phyloP scores from a whole-genome alignment of 2,113 vertebrate species.

The Sclerurus mexicanus region DNA sequence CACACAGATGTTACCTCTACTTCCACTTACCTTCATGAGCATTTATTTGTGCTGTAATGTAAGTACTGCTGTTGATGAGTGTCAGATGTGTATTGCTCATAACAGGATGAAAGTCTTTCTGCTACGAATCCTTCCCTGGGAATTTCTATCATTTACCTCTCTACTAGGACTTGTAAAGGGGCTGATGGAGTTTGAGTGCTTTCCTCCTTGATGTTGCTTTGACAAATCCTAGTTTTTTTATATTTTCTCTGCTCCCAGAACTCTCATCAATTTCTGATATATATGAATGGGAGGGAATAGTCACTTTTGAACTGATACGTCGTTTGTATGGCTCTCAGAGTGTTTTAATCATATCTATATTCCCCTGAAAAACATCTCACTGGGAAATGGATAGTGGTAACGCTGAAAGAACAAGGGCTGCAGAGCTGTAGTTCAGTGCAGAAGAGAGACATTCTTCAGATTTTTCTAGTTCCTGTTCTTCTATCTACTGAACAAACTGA shows the following conservation, averaged over 20 bases:
- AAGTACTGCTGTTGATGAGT: not conserved
- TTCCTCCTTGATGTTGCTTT: not conserved
- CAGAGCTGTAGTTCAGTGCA: not conserved
- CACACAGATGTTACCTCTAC: accelerated
- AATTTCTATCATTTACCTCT: not conserved
- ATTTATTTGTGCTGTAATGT: not conserved
- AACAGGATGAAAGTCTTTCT: not conserved
- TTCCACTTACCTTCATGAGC: not conserved
- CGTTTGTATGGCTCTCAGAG: not conserved
- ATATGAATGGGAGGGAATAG: not conserved
- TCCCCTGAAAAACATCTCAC: not conserved
- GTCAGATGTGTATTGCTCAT: not conserved
- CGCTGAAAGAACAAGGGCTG: not conserved
- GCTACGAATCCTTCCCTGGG: not conserved
- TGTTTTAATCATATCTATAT: not conserved
- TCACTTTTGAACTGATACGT: not conserved
- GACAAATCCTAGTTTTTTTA: not conserved
- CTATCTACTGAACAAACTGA: not conserved
- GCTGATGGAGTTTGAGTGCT: not conserved
- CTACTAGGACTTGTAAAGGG: not conserved
- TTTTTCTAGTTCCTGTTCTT: not conserved
- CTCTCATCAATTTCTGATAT: not conserved
- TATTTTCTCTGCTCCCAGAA: not conserved
- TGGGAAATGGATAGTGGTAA: not conserved
- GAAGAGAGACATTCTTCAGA: not conserved